phyloP scores from a whole-genome alignment of 2,113 vertebrate species.

The Rhynchopsitta pachyrhyncha region DNA sequence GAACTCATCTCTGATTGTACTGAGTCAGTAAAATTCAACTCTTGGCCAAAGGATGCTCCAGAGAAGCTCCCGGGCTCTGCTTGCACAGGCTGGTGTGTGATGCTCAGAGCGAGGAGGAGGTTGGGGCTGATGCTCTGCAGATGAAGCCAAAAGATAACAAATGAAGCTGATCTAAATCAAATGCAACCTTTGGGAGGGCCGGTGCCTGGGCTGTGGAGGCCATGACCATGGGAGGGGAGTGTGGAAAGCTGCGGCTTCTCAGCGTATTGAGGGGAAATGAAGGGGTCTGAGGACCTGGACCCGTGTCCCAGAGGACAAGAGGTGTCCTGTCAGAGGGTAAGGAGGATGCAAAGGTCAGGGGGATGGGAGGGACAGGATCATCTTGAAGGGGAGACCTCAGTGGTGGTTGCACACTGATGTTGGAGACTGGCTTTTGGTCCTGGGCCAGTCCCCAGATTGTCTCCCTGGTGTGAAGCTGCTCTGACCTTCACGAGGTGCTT shows the following conservation, averaged over 20 bases:
- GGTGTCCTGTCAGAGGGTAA: neutral
- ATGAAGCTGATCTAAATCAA: neutral
- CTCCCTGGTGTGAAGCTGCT: neutral
- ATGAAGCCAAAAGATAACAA: neutral
- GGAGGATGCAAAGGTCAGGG: neutral
- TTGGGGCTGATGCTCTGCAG: neutral
- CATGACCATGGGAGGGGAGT: fast-evolving
- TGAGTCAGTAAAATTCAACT: neutral
- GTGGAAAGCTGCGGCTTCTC: fast-evolving
- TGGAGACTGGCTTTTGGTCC: neutral
- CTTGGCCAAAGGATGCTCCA: neutral
- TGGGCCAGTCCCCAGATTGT: neutral
- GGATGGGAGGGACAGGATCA: neutral
- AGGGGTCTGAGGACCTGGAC: neutral
- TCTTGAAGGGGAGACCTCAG: neutral
- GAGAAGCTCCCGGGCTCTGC: neutral
- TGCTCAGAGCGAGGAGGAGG: neutral
- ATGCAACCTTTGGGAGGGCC: neutral
- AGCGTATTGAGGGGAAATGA: neutral
- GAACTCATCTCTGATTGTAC: slow-evolving; percentile 25
- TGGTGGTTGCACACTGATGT: neutral
- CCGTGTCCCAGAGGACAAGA: fast-evolving
- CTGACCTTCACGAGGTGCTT: neutral
- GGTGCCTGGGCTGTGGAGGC: fast-evolving
- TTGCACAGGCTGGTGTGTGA: neutral